Conservation (phyloP, 2,888 invertebrate genomes). For the Arctia plantaginis region DNA sequence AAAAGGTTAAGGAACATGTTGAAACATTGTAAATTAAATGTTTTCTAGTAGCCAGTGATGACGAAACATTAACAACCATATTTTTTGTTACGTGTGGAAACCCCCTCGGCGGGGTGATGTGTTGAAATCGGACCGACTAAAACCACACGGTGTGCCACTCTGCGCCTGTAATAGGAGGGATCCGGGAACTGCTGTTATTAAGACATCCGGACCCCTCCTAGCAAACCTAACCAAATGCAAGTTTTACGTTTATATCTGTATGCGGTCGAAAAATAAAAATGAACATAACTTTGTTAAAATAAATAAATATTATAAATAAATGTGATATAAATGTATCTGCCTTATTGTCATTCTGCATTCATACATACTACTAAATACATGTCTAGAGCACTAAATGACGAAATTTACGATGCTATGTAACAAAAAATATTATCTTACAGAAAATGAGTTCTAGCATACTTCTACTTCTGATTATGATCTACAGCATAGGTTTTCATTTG, state of each 20-base stretch:
- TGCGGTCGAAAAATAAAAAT: not conserved
- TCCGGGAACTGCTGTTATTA: too few relatives aligned
- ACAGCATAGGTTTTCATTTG: not conserved
- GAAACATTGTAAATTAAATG: too few relatives aligned
- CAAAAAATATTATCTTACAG: constrained; percentile 22
- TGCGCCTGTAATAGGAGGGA: too few relatives aligned
- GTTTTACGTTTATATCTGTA: not conserved
- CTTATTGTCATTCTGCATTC: not conserved
- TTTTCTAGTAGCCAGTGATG: too few relatives aligned
- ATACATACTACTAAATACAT: not conserved
- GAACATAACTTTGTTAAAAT: not conserved
- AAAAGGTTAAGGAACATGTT: too few relatives aligned
- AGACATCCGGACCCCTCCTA: too few relatives aligned
- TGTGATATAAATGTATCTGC: not conserved
- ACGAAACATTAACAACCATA: too few relatives aligned
- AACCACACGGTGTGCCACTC: too few relatives aligned
- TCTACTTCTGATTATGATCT: not conserved
- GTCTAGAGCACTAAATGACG: not conserved
- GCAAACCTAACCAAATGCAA: not conserved
- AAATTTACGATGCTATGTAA: constrained; percentile 13
- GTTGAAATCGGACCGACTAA: too few relatives aligned
- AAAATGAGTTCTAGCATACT: constrained; percentile 16
- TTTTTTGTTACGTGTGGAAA: too few relatives aligned
- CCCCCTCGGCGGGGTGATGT: too few relatives aligned
- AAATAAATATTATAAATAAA: too few relatives aligned